Evolutionary conservation across 2,797 vertebrate species (phyloP), one percentile per base, ranked within the genome.

Genomic region (Choloepus didactylus): DNA sequence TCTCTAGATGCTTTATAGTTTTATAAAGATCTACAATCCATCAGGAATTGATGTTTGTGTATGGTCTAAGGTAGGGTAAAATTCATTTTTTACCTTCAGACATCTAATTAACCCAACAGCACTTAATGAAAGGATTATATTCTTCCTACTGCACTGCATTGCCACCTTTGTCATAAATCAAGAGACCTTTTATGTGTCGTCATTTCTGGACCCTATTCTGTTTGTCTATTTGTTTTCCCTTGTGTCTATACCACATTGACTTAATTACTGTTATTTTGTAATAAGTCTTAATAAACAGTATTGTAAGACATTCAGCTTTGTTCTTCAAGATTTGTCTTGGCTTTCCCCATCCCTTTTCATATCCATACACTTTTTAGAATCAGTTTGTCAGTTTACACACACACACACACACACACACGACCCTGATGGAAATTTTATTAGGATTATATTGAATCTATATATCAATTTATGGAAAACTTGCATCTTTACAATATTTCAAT

Each of bases 61-160:
- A 12, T 90, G 51, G 29, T 5, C 0, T 76, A 77, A 66, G 44
- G n/a, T 59, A 76, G 10, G 18, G 29, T 75, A 92, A 93, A 89
- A 90, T 59, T 41, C 14, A 49, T 81, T 92, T 91, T 66, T 86
- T 31, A 38, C 75, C 35, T 51, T 89, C 86, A 77, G 29, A 89
- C 59, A 89, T 44, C 51, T 11, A 1, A 23, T 69, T 77, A 92
- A 89, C 19, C 46, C 31, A 49, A 25, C 11, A 86, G 38, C 44
- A 23, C 67, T 79, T 88, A 54, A 31, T 62, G 6, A 60, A 87
- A 90, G 19, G 2, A 41, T 85, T 59, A n/a, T 46, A 12, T 73
- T 83, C 46, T 54, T 29, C 18, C 2, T 3, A 19, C 3, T 44
- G n/a, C 15, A 54, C n/a, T 19, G 18, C 19, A 3, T 21, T 51